Conservation (phyloP, 1,140 invertebrate genomes). For the Drosophila tropicalis region DNA sequence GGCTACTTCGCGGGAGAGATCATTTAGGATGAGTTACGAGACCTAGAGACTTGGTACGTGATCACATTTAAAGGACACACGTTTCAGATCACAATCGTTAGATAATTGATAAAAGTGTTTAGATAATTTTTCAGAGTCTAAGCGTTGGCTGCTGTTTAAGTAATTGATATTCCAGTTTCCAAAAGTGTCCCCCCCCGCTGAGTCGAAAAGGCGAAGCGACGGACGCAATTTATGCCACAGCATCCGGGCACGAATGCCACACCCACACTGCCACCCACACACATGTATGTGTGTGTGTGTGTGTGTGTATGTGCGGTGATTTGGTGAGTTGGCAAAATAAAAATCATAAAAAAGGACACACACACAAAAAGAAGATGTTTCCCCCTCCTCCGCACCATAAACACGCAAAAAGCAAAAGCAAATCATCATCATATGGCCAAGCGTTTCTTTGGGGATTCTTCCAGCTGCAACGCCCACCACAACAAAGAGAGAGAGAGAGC, state of each 20-base stretch:
- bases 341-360: slow-evolving; percentile 64
- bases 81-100: slow-evolving; percentile 40
- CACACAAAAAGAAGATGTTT: slow-evolving; percentile 41
- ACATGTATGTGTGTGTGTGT: neutral
- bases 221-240: slow-evolving; percentile 77
- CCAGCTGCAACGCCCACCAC: slow-evolving; percentile 51
- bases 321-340: slow-evolving; percentile 77
- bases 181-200: slow-evolving; percentile 49
- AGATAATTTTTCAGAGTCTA: slow-evolving; percentile 55
- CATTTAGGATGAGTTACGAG: slow-evolving; percentile 75
- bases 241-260: slow-evolving; percentile 56
- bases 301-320: neutral
- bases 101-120: slow-evolving; percentile 68
- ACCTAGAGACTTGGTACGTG: slow-evolving; percentile 42
- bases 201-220: slow-evolving; percentile 56
- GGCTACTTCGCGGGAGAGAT: slow-evolving; percentile 41
- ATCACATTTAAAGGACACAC: slow-evolving; percentile 52
- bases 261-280: slow-evolving; percentile 41
- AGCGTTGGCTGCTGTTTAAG: slow-evolving; percentile 43
- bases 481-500: slow-evolving; percentile 22
- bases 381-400: slow-evolving; percentile 47
- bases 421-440: slow-evolving; percentile 61
- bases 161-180: slow-evolving; percentile 71
- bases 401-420: slow-evolving; percentile 33
- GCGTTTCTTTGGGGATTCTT: slow-evolving; percentile 50